Conservation (phyloP, 2,113 vertebrate genomes). For the Hemiprocne comata region DNA sequence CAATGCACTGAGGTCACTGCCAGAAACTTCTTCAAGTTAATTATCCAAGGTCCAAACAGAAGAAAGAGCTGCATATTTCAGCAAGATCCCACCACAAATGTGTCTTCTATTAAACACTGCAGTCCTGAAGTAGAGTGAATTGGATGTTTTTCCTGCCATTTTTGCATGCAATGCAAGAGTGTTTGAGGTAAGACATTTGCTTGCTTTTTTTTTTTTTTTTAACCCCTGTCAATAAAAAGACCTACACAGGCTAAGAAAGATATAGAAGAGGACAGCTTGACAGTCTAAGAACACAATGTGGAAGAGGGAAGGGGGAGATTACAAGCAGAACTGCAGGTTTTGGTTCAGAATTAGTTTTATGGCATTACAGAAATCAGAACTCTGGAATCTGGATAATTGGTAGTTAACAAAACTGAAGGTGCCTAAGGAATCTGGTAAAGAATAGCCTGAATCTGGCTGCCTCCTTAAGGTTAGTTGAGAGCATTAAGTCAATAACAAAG, state of each 20-base stretch:
- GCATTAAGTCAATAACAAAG: neutral
- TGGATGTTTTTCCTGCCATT: constrained; percentile 43
- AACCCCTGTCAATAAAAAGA: neutral
- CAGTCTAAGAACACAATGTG: neutral
- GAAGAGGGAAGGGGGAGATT: neutral
- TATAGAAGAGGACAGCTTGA: neutral
- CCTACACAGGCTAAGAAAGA: neutral
- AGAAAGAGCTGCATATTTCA: constrained; percentile 65
- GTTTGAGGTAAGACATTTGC: constrained; percentile 46
- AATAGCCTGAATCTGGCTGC: neutral
- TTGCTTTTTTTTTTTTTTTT: neutral
- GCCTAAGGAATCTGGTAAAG: neutral
- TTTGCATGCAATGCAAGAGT: constrained; percentile 50
- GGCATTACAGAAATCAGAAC: neutral
- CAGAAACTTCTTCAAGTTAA: constrained; percentile 71
- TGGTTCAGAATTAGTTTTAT: neutral
- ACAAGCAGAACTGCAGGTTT: neutral
- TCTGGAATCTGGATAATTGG: neutral
- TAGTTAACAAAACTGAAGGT: neutral
- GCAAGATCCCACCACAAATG: neutral
- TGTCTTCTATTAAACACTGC: constrained; percentile 4
- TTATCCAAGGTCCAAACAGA: neutral
- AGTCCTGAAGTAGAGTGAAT: constrained; percentile 56
- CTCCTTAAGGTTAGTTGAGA: neutral
- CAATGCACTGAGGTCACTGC: constrained; percentile 55